Evolutionary conservation across 2,797 vertebrate species (phyloP).

Genomic region (Anguilla pacifica): DNA sequence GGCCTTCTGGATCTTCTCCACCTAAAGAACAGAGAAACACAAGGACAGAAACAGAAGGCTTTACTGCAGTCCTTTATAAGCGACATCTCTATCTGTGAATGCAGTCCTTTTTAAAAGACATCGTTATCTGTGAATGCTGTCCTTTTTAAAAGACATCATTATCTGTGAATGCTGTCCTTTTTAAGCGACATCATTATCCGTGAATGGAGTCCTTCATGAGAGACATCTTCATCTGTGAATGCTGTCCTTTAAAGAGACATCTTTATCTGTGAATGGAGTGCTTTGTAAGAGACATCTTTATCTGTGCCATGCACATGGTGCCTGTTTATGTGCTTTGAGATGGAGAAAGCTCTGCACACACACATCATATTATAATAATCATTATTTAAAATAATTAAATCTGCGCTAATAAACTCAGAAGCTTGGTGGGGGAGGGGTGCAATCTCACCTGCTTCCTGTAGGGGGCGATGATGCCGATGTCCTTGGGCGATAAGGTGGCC

Average conservation of each 20-base stretch:
- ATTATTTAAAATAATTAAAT: neutral
- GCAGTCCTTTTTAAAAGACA: neutral
- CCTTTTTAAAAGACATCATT: no score
- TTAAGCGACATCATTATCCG: no score
- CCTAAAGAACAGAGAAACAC: conserved; percentile 64
- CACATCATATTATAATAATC: neutral
- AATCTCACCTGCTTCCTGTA: conserved; percentile 90
- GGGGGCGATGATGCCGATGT: conserved; percentile 90
- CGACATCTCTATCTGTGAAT: no score
- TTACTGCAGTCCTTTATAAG: neutral
- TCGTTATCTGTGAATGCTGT: neutral
- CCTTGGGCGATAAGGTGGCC: conserved; percentile 66
- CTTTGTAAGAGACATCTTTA: no score
- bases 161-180: no score
- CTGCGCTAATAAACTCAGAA: neutral
- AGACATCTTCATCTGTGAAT: neutral
- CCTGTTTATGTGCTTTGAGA: no score
- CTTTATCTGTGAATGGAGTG: no score
- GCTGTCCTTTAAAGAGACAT: no score
- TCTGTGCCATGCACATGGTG: no score
- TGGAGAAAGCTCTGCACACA: no score
- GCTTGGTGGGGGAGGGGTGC: neutral
- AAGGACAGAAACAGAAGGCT: neutral
- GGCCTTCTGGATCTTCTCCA: conserved; percentile 85
- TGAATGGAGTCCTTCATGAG: no score